Conservation (phyloP, 2,797 vertebrate species). For the Meda fulgida region DNA sequence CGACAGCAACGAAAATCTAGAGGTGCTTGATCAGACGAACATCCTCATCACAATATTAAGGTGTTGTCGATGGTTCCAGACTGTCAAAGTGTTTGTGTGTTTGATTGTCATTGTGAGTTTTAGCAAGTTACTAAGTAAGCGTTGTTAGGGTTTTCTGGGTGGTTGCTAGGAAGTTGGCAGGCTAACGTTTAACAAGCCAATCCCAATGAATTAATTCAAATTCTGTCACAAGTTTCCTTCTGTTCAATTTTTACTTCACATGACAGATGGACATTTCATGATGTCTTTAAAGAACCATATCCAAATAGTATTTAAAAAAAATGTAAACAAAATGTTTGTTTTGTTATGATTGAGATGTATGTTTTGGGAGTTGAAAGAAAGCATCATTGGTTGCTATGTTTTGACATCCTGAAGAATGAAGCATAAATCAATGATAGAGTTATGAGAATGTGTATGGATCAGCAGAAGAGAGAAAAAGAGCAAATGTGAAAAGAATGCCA, state of each 20-base stretch:
- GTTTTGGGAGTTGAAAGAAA: background rate
- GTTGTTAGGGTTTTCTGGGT: background rate
- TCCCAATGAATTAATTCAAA: background rate
- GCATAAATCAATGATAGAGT: slow-evolving; percentile 16
- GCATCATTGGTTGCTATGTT: background rate
- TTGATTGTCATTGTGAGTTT: background rate
- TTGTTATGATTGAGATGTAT: background rate
- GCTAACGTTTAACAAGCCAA: background rate
- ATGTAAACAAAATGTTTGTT: no score
- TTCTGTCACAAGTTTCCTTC: background rate
- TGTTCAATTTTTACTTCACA: background rate
- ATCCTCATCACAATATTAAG: background rate
- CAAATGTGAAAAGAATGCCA: slow-evolving; percentile 11
- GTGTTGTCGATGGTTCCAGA: background rate
- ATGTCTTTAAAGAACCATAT: background rate
- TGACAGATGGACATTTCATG: no score
- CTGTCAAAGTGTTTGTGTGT: background rate
- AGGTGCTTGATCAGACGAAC: background rate
- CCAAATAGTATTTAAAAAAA: background rate
- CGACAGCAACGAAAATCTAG: background rate
- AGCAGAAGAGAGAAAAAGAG: slow-evolving; percentile 4
- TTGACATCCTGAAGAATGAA: slow-evolving; percentile 6
- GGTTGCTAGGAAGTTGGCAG: background rate
- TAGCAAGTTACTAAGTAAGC: background rate
- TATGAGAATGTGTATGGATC: slow-evolving; percentile 31